Percentiles rank a stretch among this genome's conserved stretches.
These are phyloP conservation scores for Corbicula japonica DNA, from an alignment of 2,888 invertebrate genomes.

Conservation along the genomic window DNA sequence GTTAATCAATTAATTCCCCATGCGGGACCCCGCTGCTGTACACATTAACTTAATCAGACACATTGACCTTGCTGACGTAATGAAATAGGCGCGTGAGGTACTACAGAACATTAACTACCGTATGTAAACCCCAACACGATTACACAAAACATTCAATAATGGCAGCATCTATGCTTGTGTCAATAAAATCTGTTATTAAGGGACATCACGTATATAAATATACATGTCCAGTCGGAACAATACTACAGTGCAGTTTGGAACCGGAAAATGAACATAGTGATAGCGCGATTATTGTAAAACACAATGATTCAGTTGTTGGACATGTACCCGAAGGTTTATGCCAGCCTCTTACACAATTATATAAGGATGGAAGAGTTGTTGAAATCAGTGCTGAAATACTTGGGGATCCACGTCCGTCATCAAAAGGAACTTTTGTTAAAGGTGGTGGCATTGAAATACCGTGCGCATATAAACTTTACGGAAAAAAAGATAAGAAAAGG, in stretches of 20 bases:
- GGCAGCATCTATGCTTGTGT: not conserved
- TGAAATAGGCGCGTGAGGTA: not conserved
- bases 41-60: not conserved
- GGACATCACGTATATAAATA: constrained; percentile 5
- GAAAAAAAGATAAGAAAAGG: too few species aligned
- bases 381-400: constrained; percentile 2
- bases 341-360: constrained; percentile 7
- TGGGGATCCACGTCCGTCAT: not conserved
- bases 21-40: too few species aligned
- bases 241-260: not conserved
- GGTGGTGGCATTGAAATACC: too few species aligned
- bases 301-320: not conserved
- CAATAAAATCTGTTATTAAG: not conserved
- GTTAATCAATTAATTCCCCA: too few species aligned
- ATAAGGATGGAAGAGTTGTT: not conserved
- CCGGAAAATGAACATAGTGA: constrained; percentile 7
- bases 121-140: not conserved
- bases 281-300: not conserved
- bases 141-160: not conserved
- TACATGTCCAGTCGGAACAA: constrained; percentile 2
- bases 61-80: constrained; percentile 12
- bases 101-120: too few species aligned
- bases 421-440: not conserved
- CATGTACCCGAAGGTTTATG: constrained; percentile 3
- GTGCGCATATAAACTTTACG: too few species aligned